Percentiles rank a stretch among this genome's conserved stretches.
Evolutionary conservation across 2,113 vertebrate species (phyloP).

Genomic region (Phrynosoma blainvillii): DNA sequence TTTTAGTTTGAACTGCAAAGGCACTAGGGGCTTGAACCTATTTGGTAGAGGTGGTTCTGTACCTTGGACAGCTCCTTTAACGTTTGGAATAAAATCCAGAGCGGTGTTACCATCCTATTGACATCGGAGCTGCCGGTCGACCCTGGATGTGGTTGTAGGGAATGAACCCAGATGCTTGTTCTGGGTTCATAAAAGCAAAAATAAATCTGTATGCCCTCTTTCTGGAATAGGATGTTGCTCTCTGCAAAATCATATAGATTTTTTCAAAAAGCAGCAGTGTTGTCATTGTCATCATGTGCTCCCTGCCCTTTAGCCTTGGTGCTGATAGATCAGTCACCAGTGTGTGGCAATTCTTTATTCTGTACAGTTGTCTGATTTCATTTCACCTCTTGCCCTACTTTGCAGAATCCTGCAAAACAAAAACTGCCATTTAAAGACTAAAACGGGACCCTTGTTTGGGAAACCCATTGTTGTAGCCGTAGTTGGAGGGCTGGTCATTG

Average conservation of each 20-base stretch:
- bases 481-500: too few species aligned
- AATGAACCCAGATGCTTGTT: not conserved
- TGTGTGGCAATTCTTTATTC: not conserved
- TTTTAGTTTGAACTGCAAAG: too few species aligned
- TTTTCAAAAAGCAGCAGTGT: not conserved
- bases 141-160: not conserved
- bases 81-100: too few species aligned
- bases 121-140: too few species aligned
- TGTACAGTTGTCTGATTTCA: not conserved
- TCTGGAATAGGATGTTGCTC: not conserved
- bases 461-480: not conserved
- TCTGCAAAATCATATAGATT: not conserved
- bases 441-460: too few species aligned
- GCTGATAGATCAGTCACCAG: not conserved
- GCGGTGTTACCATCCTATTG: too few species aligned
- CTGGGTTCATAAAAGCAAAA: too few species aligned
- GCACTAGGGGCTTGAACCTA: too few species aligned
- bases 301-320: not conserved
- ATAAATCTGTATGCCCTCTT: not conserved
- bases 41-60: too few species aligned
- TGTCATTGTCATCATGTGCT: not conserved
- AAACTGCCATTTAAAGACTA: not conserved
- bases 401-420: not conserved
- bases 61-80: too few species aligned
- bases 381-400: not conserved